Evolutionary conservation across 2,797 vertebrate genomes (phyloP).

Genomic region (Sitta carolinensis): DNA sequence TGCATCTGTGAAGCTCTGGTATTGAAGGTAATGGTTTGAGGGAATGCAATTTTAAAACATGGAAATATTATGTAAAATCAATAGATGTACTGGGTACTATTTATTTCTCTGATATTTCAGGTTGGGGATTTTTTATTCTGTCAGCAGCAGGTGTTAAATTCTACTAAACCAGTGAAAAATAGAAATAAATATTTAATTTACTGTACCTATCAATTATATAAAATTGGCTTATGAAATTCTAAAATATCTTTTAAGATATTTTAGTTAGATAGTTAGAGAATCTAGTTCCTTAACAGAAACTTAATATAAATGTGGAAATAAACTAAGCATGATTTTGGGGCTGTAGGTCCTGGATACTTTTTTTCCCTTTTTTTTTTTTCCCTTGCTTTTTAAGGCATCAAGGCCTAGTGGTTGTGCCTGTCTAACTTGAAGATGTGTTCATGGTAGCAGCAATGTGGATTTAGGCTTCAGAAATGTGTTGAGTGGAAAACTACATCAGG

Average conservation of each 20-base stretch:
- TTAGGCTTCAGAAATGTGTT: not conserved
- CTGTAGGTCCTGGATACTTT: not conserved
- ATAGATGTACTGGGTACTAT: not conserved
- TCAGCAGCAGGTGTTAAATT: slow-evolving; percentile 53
- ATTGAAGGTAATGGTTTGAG: slow-evolving; percentile 51
- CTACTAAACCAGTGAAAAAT: slow-evolving; percentile 30
- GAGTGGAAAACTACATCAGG: not conserved
- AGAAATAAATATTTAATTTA: slow-evolving; percentile 65
- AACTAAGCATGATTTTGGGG: not conserved
- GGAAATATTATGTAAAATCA: slow-evolving; percentile 61
- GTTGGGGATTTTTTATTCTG: not conserved
- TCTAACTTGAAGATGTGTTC: not conserved
- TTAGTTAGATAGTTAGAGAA: slow-evolving; percentile 28
- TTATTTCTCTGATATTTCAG: slow-evolving; percentile 39
- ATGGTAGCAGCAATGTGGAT: not conserved
- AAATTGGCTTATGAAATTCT: slow-evolving; percentile 62
- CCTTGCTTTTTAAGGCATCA: not conserved
- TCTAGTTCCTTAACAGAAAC: not conserved
- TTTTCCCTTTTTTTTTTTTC: not conserved
- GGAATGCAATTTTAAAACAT: slow-evolving; percentile 54
- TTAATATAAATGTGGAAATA: slow-evolving; percentile 23
- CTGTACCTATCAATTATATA: slow-evolving; percentile 51
- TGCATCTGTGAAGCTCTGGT: not conserved
- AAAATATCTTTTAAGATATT: slow-evolving; percentile 47
- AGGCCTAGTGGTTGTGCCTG: not conserved